phyloP scores from a whole-genome alignment of 2,888 invertebrate species.

The Adineta ricciae region DNA sequence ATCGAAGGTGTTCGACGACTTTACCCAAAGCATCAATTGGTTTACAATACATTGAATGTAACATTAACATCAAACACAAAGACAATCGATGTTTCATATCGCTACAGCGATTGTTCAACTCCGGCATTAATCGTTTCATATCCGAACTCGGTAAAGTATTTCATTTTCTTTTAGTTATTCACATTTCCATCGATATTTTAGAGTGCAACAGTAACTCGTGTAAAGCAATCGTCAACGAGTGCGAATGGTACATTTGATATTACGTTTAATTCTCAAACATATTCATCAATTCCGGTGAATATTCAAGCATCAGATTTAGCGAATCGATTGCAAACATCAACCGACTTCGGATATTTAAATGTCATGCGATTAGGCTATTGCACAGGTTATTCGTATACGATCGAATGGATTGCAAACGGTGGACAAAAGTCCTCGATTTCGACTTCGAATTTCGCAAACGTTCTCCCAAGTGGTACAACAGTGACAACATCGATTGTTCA shows the following conservation, averaged over 20 bases:
- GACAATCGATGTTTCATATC: background rate
- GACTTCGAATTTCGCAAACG: background rate
- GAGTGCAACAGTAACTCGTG: background rate
- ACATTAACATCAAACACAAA: background rate
- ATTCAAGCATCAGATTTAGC: background rate
- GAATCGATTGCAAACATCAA: background rate
- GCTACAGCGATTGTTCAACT: background rate
- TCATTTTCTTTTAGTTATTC: background rate
- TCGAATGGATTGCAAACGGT: conserved; percentile 24
- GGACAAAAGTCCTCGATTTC: conserved; percentile 13
- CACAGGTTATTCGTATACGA: conserved; percentile 25
- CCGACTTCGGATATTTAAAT: conserved; percentile 14
- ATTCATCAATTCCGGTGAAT: background rate
- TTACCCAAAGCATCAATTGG: background rate
- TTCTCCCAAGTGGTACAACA: background rate
- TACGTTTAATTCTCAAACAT: background rate
- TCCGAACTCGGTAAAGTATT: background rate
- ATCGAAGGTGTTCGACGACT: background rate
- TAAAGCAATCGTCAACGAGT: background rate
- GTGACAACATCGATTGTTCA: background rate
- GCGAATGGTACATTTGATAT: conserved; percentile 18
- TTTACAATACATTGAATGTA: background rate
- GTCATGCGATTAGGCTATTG: conserved; percentile 12
- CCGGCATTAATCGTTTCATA: background rate
- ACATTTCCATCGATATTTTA: background rate